phyloP scores from a whole-genome alignment of 2,113 vertebrate species.

The Lepus europaeus region DNA sequence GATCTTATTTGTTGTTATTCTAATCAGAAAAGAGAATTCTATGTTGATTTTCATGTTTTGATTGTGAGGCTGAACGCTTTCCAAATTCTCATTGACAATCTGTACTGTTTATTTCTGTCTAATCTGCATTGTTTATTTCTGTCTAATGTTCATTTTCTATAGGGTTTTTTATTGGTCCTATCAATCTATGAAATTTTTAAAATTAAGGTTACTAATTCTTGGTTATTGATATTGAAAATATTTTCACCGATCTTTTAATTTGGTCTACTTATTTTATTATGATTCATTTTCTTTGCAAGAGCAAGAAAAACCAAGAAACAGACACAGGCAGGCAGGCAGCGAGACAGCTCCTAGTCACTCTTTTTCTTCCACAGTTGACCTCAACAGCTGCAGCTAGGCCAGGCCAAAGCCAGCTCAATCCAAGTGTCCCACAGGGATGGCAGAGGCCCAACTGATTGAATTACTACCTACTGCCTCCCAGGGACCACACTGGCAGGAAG shows the following conservation, averaged over 20 bases:
- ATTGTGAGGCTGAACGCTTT: background rate
- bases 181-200: background rate
- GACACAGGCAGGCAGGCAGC: no score
- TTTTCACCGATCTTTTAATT: background rate
- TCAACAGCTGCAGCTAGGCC: no score
- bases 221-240: slow-evolving; percentile 24
- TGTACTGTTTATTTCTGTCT: background rate
- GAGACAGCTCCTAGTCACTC: no score
- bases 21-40: background rate
- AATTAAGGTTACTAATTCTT: background rate
- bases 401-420: no score
- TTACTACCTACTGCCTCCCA: no score
- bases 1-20: background rate
- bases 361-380: no score
- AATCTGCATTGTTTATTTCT: background rate
- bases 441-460: no score
- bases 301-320: no score
- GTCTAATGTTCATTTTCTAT: background rate
- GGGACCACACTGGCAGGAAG: no score
- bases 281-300: no score
- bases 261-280: background rate
- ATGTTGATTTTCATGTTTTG: background rate
- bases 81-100: background rate
- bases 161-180: background rate
- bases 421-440: no score